These are phyloP conservation scores for Capreolus pygargus DNA, from an alignment of 2,113 vertebrate genomes.

Conservation along the genomic window DNA sequence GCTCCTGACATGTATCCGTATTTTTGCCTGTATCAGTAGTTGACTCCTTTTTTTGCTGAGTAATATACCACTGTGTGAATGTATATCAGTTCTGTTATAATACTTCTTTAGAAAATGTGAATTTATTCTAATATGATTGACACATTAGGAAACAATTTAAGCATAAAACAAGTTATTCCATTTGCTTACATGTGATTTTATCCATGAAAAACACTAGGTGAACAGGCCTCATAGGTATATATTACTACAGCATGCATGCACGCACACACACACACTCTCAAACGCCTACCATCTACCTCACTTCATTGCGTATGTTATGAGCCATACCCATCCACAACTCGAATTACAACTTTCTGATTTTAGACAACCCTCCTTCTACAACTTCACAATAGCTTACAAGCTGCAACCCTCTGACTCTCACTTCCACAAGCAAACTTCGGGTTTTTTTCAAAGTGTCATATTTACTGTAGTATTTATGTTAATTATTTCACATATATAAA, in stretches of 20 bases:
- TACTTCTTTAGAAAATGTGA: neutral
- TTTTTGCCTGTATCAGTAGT: neutral
- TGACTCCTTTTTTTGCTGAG: neutral
- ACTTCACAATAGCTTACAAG: neutral
- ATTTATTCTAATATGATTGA: neutral
- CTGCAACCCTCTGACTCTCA: neutral
- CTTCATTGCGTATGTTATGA: neutral
- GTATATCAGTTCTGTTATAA: neutral
- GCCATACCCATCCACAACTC: neutral
- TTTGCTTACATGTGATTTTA: neutral
- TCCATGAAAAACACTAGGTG: neutral
- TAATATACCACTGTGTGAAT: neutral
- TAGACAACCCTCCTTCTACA: neutral
- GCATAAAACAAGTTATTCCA: neutral
- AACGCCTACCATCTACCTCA: neutral
- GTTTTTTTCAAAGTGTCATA: neutral
- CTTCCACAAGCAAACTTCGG: neutral
- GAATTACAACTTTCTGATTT: neutral
- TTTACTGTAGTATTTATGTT: neutral
- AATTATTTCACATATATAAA: neutral
- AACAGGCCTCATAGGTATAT: neutral
- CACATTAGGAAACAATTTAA: neutral
- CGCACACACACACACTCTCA: rapidly evolving
- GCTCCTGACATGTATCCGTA: neutral
- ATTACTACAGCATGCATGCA: rapidly evolving